phyloP scores from a whole-genome alignment of 2,888 invertebrate species.

The Cerastoderma edule region DNA sequence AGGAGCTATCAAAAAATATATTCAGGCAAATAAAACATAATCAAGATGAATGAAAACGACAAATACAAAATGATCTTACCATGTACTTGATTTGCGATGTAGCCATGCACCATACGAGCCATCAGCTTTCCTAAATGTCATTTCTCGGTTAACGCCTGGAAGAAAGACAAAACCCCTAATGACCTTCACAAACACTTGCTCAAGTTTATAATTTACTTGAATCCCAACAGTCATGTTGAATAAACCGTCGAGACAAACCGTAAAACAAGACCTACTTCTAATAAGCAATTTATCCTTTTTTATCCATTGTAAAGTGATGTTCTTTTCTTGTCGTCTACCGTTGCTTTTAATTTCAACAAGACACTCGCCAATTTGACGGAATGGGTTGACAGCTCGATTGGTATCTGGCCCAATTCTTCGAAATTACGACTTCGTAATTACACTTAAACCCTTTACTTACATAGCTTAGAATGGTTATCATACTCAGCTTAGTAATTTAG shows the following conservation, averaged over 20 bases:
- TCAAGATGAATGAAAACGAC: neutral
- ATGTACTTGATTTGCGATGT: constrained; percentile 71
- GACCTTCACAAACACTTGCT: too few species aligned
- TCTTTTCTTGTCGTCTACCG: too few species aligned
- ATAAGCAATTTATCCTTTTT: neutral
- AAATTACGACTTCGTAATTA: too few species aligned
- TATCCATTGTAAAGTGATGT: too few species aligned
- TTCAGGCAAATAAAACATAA: neutral
- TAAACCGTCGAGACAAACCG: neutral
- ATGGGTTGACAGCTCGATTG: too few species aligned
- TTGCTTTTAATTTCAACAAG: too few species aligned
- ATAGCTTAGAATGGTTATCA: too few species aligned
- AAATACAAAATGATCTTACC: constrained; percentile 61
- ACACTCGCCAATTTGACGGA: too few species aligned
- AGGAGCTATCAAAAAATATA: neutral
- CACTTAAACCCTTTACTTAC: too few species aligned
- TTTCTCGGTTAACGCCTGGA: constrained; percentile 36
- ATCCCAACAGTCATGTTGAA: neutral
- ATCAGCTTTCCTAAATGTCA: constrained; percentile 62
- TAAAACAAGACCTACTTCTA: neutral
- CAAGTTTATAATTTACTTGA: too few species aligned
- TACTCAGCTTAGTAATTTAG: too few species aligned
- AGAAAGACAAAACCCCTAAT: neutral
- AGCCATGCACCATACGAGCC: constrained; percentile 74
- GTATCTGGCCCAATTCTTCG: too few species aligned